Conservation (phyloP, 2,888 invertebrate genomes). For the Myopa testacea region DNA sequence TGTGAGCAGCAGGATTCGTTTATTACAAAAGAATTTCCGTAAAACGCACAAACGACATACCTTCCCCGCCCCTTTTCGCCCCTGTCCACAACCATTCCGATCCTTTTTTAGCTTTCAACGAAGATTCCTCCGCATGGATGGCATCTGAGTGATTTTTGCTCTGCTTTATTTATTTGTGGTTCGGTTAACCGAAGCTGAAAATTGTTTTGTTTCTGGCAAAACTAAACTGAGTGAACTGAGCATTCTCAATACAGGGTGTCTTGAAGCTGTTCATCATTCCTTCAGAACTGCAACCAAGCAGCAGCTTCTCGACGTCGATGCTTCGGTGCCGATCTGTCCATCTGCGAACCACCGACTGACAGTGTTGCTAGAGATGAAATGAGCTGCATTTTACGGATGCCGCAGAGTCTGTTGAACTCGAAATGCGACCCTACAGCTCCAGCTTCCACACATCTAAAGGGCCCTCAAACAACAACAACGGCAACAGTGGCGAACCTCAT, state of each 20-base stretch:
- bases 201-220: constrained; percentile 5
- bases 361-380: too few relatives aligned
- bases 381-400: too few relatives aligned
- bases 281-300: neutral
- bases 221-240: neutral
- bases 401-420: too few relatives aligned
- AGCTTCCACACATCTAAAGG: neutral
- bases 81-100: neutral
- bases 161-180: neutral
- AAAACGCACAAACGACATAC: constrained; percentile 12
- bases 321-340: neutral
- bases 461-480: neutral
- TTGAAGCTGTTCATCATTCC: too few relatives aligned
- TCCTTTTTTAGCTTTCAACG: neutral
- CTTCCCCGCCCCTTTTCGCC: too few relatives aligned
- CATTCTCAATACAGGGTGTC: too few relatives aligned
- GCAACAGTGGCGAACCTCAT: neutral
- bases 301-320: neutral
- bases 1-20: constrained; percentile 5
- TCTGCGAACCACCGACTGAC: neutral
- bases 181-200: constrained; percentile 17
- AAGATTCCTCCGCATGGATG: neutral
- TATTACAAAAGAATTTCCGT: neutral
- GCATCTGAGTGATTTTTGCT: constrained; percentile 9
- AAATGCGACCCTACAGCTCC: neutral